These are phyloP conservation scores for Porites lutea DNA, from an alignment of 64 coral and sea anemone genomes.

Conservation along the genomic window DNA sequence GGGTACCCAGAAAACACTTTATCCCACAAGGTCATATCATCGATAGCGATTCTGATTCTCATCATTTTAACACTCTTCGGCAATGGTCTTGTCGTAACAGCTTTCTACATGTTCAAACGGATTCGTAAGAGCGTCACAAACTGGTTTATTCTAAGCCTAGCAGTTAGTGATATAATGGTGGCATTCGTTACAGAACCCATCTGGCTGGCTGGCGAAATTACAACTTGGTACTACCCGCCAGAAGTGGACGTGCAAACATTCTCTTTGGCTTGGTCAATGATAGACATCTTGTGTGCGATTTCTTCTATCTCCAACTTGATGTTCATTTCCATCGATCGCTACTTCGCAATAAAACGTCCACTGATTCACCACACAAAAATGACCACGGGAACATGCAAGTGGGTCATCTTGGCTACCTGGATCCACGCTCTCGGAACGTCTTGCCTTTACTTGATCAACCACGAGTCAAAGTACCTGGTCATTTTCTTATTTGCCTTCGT, in stretches of 20 bases:
- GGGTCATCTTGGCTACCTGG: slow-evolving; percentile 78
- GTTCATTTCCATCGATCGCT: slow-evolving; percentile 94
- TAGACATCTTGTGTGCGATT: slow-evolving; percentile 86
- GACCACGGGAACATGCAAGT: slow-evolving; percentile 70
- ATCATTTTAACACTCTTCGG: slow-evolving; percentile 87
- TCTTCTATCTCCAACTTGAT: slow-evolving; percentile 88
- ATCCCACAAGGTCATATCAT: slow-evolving; percentile 83
- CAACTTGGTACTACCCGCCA: slow-evolving; percentile 60
- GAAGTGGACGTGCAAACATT: slow-evolving; percentile 23
- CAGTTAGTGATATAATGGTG: slow-evolving; percentile 85
- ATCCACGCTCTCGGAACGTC: slow-evolving; percentile 57
- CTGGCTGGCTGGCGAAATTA: slow-evolving; percentile 84
- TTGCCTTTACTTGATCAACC: slow-evolving; percentile 19
- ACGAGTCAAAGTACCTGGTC: slow-evolving; percentile 70
- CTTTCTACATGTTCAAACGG: slow-evolving; percentile 85
- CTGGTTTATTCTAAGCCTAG: slow-evolving; percentile 88
- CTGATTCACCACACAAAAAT: slow-evolving; percentile 93
- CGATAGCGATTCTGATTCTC: slow-evolving; percentile 76
- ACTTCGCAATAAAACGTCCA: slow-evolving; percentile 90
- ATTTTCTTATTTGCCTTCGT: slow-evolving; percentile 84
- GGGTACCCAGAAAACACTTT: slow-evolving; percentile 7
- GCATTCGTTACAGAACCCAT: slow-evolving; percentile 88
- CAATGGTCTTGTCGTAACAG: slow-evolving; percentile 81
- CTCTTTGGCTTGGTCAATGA: slow-evolving; percentile 52
- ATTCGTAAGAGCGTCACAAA: slow-evolving; percentile 87